Evolutionary conservation across 2,113 vertebrate species (phyloP), one percentile per base, ranked within the genome.

Genomic region (Lucifuga dentata): DNA sequence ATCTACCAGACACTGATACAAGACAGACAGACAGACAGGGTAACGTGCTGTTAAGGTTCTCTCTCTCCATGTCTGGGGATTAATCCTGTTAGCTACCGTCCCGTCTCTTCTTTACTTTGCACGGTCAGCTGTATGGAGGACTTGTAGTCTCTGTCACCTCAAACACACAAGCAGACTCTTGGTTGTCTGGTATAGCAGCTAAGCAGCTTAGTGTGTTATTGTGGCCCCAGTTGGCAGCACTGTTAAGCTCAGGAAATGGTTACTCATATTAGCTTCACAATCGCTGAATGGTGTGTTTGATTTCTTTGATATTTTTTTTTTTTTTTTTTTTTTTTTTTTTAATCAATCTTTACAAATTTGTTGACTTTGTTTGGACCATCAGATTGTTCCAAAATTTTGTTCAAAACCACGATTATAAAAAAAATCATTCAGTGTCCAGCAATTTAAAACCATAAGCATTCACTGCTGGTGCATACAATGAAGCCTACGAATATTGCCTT

Each of bases 121-220:
- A 36, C 51, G 44, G 75, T 82, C 81, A 85, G 85, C 80, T 81
- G 17, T 72, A 69, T 75, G 62, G 52, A 60, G 65, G 78, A 81
- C 80, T 73, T 61, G 53, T 83, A 67, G 64, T 72, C 67, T 79
- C 71, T 70, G 39, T 73, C 68, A 76, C 29, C 39, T 11, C n/a
- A 41, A 32, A 75, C 5, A 39, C 65, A 38, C 33, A 38, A 56
- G 21, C 56, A 56, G 4, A 60, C 59, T 67, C 21, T 38, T 68
- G 56, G 71, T 84, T 64, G 70, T 87, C 80, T 86, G 60, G 80
- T 85, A 78, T 74, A 50, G 78, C 59, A 21, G 13, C 40, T 79
- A 90, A 84, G 84, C 69, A 36, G 83, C 86, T 92, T 91, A 88
- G 63, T 56, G 32, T 52, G 52, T n/a, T n/a, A 33, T 43, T 69